Base-by-base conservation (phyloP, 2,888 invertebrate genomes). In the Hesperia comma region DNA sequence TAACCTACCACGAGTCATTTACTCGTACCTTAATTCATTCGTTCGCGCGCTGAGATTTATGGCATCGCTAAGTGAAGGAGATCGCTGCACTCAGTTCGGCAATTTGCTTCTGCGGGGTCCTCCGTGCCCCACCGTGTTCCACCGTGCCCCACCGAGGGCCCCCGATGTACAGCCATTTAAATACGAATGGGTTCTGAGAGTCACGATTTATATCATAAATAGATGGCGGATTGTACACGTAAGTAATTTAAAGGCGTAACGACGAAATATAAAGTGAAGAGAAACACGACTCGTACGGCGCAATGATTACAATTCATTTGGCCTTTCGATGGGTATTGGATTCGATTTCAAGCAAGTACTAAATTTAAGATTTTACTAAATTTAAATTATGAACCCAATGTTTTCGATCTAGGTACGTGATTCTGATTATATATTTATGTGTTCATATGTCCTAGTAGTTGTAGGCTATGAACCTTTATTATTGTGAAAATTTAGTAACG, bases 41-140 rank as follows among this genome's bases (percentile, higher is more conserved):
- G 74, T 76, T 79, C 77, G 75, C 80, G 78, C 82, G 77, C 75
- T 69, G 70, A 81, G 87, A 87, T 87, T 87, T 86, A 88, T 86
- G 76, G 79, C 63, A 72, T 72, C 77, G 77, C 78, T 87, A 87
- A 88, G 87, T 87, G 86, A 84, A 81, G 78, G 74, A 82, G 86
- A 87, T 84, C 84, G 86, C 61, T 67, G 67, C 61, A 67, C 67
- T 67, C 67, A 67, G 17, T 61, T 61, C 67, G 67, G 49, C 67
- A 67, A 67, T 67, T 67, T 67, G 67, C 61, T 55, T 61, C 43
- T 17, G 53, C 58, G 60, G 51, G 51, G 51, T 51, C 26, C 26
- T 21, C 14, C 21, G 51, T 21, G 21, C 21, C 51, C 51, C 21
- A 12, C 21, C 51, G 51, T 51, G 21, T 14, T n/a, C 26, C 51